phyloP scores from a whole-genome alignment of 1,140 invertebrate genomes.

The Hydropsyche tenuis region DNA sequence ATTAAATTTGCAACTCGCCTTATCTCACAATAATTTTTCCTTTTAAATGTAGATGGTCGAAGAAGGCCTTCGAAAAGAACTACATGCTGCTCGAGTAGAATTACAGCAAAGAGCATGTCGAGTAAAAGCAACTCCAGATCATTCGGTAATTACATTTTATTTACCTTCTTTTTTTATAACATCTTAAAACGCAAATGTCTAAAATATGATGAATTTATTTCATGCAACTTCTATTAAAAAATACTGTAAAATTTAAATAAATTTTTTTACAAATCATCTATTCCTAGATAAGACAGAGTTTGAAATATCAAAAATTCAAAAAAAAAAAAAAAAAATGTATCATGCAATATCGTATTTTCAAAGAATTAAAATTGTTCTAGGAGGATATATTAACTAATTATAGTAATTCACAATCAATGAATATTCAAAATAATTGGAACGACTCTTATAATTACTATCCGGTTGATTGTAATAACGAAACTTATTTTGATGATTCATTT shows the following conservation, averaged over 20 bases:
- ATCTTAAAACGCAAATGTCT: too few relatives aligned
- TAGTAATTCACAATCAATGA: conserved; percentile 23
- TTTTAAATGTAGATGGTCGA: conserved; percentile 67
- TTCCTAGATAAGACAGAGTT: too few relatives aligned
- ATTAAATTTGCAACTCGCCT: too few relatives aligned
- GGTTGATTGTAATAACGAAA: conserved; percentile 25
- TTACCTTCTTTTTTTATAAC: too few relatives aligned
- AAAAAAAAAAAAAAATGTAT: too few relatives aligned
- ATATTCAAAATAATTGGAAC: conserved; percentile 33
- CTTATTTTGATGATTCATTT: conserved; percentile 41
- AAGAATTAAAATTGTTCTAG: too few relatives aligned
- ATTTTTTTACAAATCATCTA: too few relatives aligned
- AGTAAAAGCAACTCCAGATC: conserved; percentile 62
- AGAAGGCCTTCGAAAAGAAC: conserved; percentile 71
- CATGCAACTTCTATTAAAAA: conserved; percentile 23
- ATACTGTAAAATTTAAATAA: background rate
- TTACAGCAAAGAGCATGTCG: conserved; percentile 76
- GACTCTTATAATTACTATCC: background rate
- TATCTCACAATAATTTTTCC: conserved; percentile 52
- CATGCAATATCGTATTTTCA: too few relatives aligned
- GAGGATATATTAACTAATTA: conserved; percentile 27
- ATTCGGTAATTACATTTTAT: conserved; percentile 61
- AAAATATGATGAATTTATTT: conserved; percentile 32
- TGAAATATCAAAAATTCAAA: too few relatives aligned
- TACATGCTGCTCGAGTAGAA: conserved; percentile 73